phyloP scores from a whole-genome alignment of 92 coral and sea anemone genomes.

The Palythoa heliodiscus region DNA sequence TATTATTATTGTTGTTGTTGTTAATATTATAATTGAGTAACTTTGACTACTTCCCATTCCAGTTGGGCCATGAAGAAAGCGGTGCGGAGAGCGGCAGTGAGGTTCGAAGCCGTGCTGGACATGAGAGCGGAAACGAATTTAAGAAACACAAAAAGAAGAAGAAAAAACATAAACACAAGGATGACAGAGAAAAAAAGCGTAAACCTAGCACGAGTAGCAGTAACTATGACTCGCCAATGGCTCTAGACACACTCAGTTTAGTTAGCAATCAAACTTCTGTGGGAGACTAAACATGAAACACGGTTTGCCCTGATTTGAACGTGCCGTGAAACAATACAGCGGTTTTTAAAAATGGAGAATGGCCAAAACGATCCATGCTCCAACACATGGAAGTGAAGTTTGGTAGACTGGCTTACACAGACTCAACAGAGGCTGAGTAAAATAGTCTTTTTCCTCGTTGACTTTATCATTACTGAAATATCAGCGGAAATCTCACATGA shows the following conservation, averaged over 20 bases:
- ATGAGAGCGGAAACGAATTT: slow-evolving; percentile 55
- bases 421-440: too few relatives aligned
- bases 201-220: slow-evolving; percentile 92
- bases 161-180: slow-evolving; percentile 87
- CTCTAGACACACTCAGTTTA: slow-evolving; percentile 62
- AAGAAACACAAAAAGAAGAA: slow-evolving; percentile 90
- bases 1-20: too few relatives aligned
- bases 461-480: too few relatives aligned
- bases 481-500: too few relatives aligned
- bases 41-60: too few relatives aligned
- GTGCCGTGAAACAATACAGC: too few relatives aligned
- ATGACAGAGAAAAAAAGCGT: slow-evolving; percentile 80
- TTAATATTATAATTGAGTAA: too few relatives aligned
- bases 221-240: slow-evolving; percentile 86
- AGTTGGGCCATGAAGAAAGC: slow-evolving; percentile 63
- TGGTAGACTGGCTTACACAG: too few relatives aligned
- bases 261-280: background rate
- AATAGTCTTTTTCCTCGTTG: too few relatives aligned
- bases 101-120: slow-evolving; percentile 60
- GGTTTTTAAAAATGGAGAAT: too few relatives aligned
- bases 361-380: too few relatives aligned
- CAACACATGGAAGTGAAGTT: too few relatives aligned
- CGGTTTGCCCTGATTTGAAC: background rate
- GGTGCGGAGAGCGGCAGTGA: slow-evolving; percentile 84
- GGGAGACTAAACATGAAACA: background rate